Conservation (phyloP, 2,113 vertebrate species). For the Lichenostomus cassidix region DNA sequence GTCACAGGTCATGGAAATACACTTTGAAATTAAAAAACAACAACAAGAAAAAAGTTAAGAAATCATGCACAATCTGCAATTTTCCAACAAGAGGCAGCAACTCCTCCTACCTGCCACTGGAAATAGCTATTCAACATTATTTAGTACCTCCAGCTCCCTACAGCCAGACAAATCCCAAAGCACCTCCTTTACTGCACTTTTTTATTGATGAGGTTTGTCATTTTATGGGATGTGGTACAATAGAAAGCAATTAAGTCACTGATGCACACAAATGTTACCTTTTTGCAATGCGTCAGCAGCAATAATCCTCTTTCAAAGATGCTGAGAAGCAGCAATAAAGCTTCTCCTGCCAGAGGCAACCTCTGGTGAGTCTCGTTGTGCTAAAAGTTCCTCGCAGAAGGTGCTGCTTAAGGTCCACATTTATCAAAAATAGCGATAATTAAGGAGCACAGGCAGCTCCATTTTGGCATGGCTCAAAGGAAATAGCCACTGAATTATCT, state of each 20-base stretch:
- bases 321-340: constrained; percentile 53
- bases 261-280: constrained; percentile 64
- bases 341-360: constrained; percentile 54
- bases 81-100: neutral
- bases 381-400: neutral
- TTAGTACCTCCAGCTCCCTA: constrained; percentile 16
- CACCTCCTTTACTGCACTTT: constrained; percentile 23
- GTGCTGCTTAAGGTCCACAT: neutral
- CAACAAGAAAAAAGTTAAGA: neutral
- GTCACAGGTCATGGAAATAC: neutral
- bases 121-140: neutral
- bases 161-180: constrained; percentile 41
- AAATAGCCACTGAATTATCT: neutral
- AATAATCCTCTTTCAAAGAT: constrained; percentile 51
- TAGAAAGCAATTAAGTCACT: constrained; percentile 62
- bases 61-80: neutral
- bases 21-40: neutral
- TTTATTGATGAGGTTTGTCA: constrained; percentile 65
- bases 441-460: neutral
- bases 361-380: neutral
- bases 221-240: constrained; percentile 58
- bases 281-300: constrained; percentile 52
- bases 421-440: neutral
- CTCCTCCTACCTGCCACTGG: constrained; percentile 16
- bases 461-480: neutral